Base-by-base conservation (phyloP, 2,888 invertebrate species). In the Spisula solida region DNA sequence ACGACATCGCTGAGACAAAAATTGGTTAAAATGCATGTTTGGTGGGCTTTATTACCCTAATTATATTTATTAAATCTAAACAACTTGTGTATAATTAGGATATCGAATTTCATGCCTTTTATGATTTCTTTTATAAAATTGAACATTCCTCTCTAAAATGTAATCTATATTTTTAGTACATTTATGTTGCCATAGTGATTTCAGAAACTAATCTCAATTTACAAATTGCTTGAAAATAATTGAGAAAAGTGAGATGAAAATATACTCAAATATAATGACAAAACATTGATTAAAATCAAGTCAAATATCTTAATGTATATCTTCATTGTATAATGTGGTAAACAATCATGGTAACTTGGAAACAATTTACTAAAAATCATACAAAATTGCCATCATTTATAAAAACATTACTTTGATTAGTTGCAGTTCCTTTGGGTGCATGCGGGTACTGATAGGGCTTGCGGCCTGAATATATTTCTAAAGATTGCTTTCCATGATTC, bases 131-230 rank as follows among this genome's bases (percentile, higher is more conserved):
- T 75, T 29, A 34, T 75, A 29, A 75, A 75, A 75, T 25, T 66
- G 60, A 66, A n/a, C 60, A 66, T 66, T 66, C 60, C 6, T 25
- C 60, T 66, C 1, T n/a, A n/a, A 66, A 60, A 66, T 66, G 20
- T 66, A 66, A 66, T 66, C n/a, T 66, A 25, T n/a, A 4, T 66
- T 66, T 56, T 66, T 66, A 10, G 60, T 66, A 25, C 60, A 66
- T 66, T 66, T 66, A 66, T 25, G n/a, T 66, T 66, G 6, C 60
- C 60, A 66, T 66, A 25, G 60, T 25, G 60, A 66, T 66, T 66
- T 66, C n/a, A 66, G 60, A 25, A 66, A 66, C n/a, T 66, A 25
- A 66, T 66, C 60, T 66, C 60, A 66, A 66, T 66, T 66, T 66
- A 12, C 60, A 66, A 66, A 66, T 66, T 66, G 12, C 60, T 66